Conservation (phyloP, 53 echinoderm and acorn worm species). For the Echinarachnius parma region DNA sequence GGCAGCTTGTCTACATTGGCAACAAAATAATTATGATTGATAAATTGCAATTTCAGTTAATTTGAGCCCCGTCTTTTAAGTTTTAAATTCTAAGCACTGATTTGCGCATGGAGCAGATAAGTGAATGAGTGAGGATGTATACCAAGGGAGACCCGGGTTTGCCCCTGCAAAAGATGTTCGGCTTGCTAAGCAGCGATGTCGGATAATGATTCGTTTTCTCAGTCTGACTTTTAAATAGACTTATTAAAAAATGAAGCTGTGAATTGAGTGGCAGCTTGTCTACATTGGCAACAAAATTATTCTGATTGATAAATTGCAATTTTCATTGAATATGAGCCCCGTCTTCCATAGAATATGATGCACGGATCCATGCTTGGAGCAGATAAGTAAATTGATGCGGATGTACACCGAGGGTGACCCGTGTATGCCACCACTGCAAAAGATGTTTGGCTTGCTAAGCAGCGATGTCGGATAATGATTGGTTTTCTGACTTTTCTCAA, state of each 20-base stretch:
- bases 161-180: slow-evolving; percentile 76
- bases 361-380: slow-evolving; percentile 69
- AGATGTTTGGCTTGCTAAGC: slow-evolving; percentile 71
- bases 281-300: too few species aligned
- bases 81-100: slow-evolving; percentile 62
- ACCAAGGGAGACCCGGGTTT: slow-evolving; percentile 63
- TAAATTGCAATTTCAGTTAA: too few species aligned
- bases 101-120: slow-evolving; percentile 73
- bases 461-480: slow-evolving; percentile 61
- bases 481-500: too few species aligned
- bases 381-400: slow-evolving; percentile 66
- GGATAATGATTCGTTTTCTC: slow-evolving; percentile 63
- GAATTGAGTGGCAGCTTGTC: too few species aligned
- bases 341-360: too few species aligned
- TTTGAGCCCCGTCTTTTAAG: too few species aligned
- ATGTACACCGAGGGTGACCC: slow-evolving; percentile 82
- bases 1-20: too few species aligned
- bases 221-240: too few species aligned
- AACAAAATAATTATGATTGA: too few species aligned
- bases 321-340: too few species aligned
- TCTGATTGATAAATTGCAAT: too few species aligned
- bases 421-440: slow-evolving; percentile 60
- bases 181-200: slow-evolving; percentile 55
- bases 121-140: slow-evolving; percentile 84
- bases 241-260: too few species aligned